Percentiles rank a stretch among this genome's conserved stretches.
phyloP scores from a whole-genome alignment of 2,113 vertebrate species.

The Sprattus sprattus region DNA sequence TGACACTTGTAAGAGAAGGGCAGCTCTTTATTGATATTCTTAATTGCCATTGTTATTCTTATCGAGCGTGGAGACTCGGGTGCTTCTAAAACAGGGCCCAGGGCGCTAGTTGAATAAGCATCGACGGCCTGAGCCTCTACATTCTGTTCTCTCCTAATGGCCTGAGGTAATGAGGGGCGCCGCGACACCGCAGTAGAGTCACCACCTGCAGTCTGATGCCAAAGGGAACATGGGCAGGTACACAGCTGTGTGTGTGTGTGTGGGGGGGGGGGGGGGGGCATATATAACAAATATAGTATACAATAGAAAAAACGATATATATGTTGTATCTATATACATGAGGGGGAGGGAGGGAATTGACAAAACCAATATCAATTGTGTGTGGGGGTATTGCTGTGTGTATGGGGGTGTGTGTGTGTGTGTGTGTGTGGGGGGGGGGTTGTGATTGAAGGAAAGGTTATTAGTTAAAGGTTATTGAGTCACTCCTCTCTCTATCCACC shows the following conservation, averaged over 20 bases:
- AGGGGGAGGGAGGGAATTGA: not conserved
- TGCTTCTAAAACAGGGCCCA: constrained; percentile 34
- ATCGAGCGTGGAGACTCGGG: constrained; percentile 25
- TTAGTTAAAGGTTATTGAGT: too few relatives aligned
- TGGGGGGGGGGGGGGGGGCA: not conserved
- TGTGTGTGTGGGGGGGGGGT: constrained; percentile 9
- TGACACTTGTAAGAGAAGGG: not conserved
- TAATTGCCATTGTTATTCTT: constrained; percentile 50
- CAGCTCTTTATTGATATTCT: constrained; percentile 30
- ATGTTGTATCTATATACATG: not conserved
- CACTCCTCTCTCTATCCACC: too few relatives aligned
- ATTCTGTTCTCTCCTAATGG: constrained; percentile 39
- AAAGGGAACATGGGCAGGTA: constrained; percentile 4
- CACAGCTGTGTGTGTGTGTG: not conserved
- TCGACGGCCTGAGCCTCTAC: constrained; percentile 35
- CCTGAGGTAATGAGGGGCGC: constrained; percentile 47
- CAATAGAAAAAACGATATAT: too few relatives aligned
- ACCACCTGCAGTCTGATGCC: constrained; percentile 31
- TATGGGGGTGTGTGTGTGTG: not conserved
- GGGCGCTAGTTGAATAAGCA: constrained; percentile 35
- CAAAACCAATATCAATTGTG: not conserved
- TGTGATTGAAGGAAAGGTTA: not conserved
- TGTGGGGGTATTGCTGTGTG: too few relatives aligned
- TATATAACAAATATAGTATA: too few relatives aligned
- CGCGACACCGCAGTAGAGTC: constrained; percentile 21